Conservation (phyloP, 2,113 vertebrate species). For the Platycercus adscitus region DNA sequence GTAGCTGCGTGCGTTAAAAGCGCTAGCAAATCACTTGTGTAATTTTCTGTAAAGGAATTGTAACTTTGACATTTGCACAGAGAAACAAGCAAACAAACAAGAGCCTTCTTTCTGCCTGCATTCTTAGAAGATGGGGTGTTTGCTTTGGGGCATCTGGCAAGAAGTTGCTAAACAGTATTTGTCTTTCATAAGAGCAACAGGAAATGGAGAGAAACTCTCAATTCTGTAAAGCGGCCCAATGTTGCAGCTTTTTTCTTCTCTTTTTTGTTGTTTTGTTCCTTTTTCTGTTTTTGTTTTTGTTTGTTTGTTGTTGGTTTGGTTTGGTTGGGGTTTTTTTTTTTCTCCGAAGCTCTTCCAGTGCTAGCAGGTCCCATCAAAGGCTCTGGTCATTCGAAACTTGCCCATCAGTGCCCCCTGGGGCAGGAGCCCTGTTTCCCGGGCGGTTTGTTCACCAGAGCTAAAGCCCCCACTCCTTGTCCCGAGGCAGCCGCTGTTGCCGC, state of each 20-base stretch:
- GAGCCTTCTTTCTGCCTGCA: fast-evolving
- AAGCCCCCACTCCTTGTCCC: neutral
- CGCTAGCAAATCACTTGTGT: neutral
- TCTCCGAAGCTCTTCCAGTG: fast-evolving
- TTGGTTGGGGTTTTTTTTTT: too few relatives aligned
- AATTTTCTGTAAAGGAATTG: neutral
- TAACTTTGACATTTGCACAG: neutral
- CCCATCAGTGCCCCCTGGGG: neutral
- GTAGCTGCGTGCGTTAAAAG: neutral
- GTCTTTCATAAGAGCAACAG: neutral
- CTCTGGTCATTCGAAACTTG: fast-evolving
- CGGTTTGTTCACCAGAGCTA: fast-evolving
- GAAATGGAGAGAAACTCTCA: neutral
- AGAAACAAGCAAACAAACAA: neutral
- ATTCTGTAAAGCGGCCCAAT: fast-evolving
- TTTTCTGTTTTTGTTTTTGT: neutral
- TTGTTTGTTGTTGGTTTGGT: too few relatives aligned
- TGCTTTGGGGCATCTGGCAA: neutral
- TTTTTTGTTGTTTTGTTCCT: fast-evolving
- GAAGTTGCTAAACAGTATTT: neutral
- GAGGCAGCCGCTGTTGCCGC: neutral
- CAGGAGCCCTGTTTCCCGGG: fast-evolving
- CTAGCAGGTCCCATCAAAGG: neutral
- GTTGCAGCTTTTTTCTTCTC: neutral
- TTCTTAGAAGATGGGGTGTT: neutral